Evolutionary conservation across 64 coral and sea anemone genomes (phyloP).

Genomic region (Hydrozoanthus tunicans): DNA sequence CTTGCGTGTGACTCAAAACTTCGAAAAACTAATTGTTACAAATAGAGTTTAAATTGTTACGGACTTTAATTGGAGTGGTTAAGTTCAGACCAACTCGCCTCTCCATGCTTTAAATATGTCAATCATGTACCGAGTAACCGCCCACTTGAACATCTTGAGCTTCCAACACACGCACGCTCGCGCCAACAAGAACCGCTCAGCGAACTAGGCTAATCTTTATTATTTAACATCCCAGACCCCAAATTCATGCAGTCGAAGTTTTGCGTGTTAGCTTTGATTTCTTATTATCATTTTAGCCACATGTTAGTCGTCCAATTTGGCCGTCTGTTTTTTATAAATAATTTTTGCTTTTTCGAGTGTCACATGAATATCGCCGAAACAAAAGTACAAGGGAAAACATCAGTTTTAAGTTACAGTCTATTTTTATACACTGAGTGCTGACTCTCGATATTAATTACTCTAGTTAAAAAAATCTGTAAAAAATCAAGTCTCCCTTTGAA

Average conservation of each 20-base stretch:
- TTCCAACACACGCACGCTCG: background rate
- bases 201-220: background rate
- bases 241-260: background rate
- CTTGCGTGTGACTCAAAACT: background rate
- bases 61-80: background rate
- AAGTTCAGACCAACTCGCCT: background rate
- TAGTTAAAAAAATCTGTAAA: too few relatives aligned
- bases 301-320: background rate
- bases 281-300: background rate
- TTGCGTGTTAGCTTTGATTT: background rate
- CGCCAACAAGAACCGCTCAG: background rate
- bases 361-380: background rate
- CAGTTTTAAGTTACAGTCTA: constrained; percentile 54
- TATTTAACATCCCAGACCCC: background rate
- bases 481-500: too few relatives aligned
- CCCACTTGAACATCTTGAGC: background rate
- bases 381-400: background rate
- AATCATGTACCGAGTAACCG: constrained; percentile 25
- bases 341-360: background rate
- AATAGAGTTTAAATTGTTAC: constrained; percentile 56
- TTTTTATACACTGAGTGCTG: background rate
- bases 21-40: constrained; percentile 40
- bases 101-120: background rate
- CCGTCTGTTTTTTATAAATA: constrained; percentile 28
- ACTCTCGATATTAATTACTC: background rate